Conservation (phyloP, 2,797 vertebrate genomes). For the Apogon talboti region DNA sequence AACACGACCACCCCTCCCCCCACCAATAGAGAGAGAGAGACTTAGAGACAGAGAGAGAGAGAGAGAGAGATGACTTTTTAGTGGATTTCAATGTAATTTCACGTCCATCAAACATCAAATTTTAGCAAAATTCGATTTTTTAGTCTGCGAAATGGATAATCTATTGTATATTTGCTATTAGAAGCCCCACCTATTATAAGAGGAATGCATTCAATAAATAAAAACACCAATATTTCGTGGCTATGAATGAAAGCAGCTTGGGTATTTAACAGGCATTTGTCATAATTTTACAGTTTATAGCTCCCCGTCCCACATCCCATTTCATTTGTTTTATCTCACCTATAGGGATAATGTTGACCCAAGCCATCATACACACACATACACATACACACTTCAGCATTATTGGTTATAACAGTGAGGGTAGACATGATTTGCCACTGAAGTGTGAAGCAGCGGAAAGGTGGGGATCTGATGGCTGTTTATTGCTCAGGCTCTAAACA, state of each 20-base stretch:
- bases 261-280: constrained; percentile 27
- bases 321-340: constrained; percentile 52
- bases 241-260: not conserved
- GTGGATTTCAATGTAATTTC: constrained; percentile 24
- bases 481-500: constrained; percentile 99
- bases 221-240: constrained; percentile 3
- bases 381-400: constrained; percentile 13
- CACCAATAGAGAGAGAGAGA: not conserved
- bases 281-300: constrained; percentile 31
- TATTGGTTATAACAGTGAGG: constrained; percentile 65
- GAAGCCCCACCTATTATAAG: not conserved
- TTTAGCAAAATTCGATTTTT: not conserved
- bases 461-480: constrained; percentile 70
- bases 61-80: constrained; percentile 13
- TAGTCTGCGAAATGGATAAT: not conserved
- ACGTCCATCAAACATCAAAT: constrained; percentile 6
- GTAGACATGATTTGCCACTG: constrained; percentile 55
- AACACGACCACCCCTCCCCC: constrained; percentile 60
- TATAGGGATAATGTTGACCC: constrained; percentile 42
- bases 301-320: constrained; percentile 21
- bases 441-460: constrained; percentile 58
- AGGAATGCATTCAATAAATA: not conserved
- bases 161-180: too few species aligned
- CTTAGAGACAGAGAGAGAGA: not conserved
- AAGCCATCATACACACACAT: constrained; percentile 42